These are phyloP conservation scores for Drosophila malerkotliana DNA, from an alignment of 1,140 invertebrate genomes.

Conservation along the genomic window DNA sequence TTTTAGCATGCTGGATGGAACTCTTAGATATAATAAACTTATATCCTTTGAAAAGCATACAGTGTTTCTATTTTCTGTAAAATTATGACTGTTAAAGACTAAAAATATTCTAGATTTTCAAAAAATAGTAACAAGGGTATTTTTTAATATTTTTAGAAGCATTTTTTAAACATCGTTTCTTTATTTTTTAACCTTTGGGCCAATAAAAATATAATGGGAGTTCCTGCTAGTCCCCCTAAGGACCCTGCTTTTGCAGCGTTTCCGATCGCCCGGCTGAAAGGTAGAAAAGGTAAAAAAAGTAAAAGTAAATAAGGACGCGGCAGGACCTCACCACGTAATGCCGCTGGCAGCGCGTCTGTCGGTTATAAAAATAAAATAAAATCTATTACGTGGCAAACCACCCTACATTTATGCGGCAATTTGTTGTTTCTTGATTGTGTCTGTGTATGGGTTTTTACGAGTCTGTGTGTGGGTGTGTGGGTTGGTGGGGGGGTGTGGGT, in stretches of 20 bases:
- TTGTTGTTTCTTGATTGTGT: slow-evolving; percentile 82
- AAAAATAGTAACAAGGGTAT: too few species aligned
- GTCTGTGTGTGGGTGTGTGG: slow-evolving; percentile 1
- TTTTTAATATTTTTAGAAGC: too few species aligned
- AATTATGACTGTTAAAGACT: too few species aligned
- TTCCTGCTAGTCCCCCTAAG: neutral
- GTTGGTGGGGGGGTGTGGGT: slow-evolving; percentile 37
- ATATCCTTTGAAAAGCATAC: too few species aligned
- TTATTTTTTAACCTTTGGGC: neutral
- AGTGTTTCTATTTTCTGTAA: too few species aligned
- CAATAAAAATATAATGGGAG: too few species aligned
- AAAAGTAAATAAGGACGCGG: slow-evolving; percentile 69
- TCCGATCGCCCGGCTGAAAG: slow-evolving; percentile 2
- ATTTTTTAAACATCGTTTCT: neutral
- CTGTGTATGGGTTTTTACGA: slow-evolving; percentile 47
- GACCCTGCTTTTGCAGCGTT: neutral
- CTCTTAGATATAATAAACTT: too few species aligned
- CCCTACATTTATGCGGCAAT: slow-evolving; percentile 84
- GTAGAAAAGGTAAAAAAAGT: slow-evolving; percentile 68
- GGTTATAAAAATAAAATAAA: slow-evolving; percentile 82
- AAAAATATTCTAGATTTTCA: too few species aligned
- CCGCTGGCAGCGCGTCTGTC: slow-evolving; percentile 36
- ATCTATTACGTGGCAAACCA: slow-evolving; percentile 84
- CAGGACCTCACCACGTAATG: neutral
- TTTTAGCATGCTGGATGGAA: too few species aligned